Evolutionary conservation across 2,797 vertebrate genomes (phyloP), one percentile per base, ranked within the genome.

Genomic region (Capromys pilorides): DNA sequence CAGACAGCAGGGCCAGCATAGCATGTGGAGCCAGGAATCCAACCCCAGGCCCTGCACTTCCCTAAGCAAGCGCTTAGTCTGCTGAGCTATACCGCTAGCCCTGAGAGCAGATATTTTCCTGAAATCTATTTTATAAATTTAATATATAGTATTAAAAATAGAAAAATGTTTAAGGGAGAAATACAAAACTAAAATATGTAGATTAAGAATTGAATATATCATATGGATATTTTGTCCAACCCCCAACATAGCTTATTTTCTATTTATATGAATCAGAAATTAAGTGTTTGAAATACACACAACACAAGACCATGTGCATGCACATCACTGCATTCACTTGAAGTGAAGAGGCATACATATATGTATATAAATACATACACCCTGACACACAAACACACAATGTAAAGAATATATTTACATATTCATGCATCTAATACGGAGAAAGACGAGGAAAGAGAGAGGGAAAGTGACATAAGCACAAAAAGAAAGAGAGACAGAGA

Each of bases 81-180:
- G 45, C 45, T 45, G 45, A 45, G 45, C 45, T 45, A 45, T 45
- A 45, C 45, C 8, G 45, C 45, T 8, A 45, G 45, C 45, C 45
- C 45, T 45, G 36, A 81, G 45, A 33, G 36, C 1, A n/a, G 67
- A 66, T 3, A 1, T 36, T 26, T 57, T 2, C 59, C n/a, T 84
- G 10, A 92, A 78, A 36, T 36, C 13, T 13, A 49, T 28, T 92
- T 92, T 67, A 14, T 90, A 9, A 85, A 85, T 69, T 69, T 19
- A 62, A n/a, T 41, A 36, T 0, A 21, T 64, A 71, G 51, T 31
- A 28, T 61, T 82, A 88, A 79, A 86, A 83, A 88, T 13, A 36
- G 59, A 3, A 64, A 83, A 59, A 71, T 85, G 4, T 71, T 6
- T 64, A 78, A 78, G 31, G 10, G 41, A 88, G 86, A 59, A 73